Base-by-base conservation (phyloP, 2,888 invertebrate genomes). In the Lumbricus terrestris region DNA sequence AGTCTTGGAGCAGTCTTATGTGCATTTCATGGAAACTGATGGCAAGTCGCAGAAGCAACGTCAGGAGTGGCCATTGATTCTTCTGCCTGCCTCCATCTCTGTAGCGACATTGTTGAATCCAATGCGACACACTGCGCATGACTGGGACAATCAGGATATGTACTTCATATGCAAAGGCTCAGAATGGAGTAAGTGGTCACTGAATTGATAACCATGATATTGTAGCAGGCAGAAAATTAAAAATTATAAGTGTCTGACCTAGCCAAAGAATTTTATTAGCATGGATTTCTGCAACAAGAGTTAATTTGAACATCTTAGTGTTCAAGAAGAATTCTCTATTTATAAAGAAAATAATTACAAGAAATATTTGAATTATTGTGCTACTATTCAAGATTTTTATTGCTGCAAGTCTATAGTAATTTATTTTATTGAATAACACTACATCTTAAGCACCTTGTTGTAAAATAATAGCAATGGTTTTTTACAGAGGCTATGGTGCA, bases 131-230 rank as follows among this genome's bases (percentile, higher is more conserved):
- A 29, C 33, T 35, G 40, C 83, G 13, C 90, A 90, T 47, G 88
- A 90, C 90, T 90, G 90, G 90, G 40, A 88, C n/a, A 37, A 54
- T 34, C 90, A 90, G 40, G 42, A 89, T 18, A 29, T 90, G 42
- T 85, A 90, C 88, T 54, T 85, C 37, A 54, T 90, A 20, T 90
- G 90, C 88, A 83, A 40, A 83, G 90, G 90, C 15, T 35, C 54
- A 47, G 47, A 83, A 38, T 90, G 90, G 90, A 82, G 90, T 90
- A 38, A 90, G 90, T 54, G 11, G 69, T n/a, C 69, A n/a, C n/a
- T n/a, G n/a, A n/a, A 69, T 69, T 69, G 29, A 69, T n/a, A n/a
- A n/a, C 29, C 69, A n/a, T 69, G 8, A 69, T n/a, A n/a, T 29
- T n/a, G 69, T n/a, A 69, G 8, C 69, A 47, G 1, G 23, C 47